Conservation (phyloP, 2,888 invertebrate species). For the Orthosia gothica region DNA sequence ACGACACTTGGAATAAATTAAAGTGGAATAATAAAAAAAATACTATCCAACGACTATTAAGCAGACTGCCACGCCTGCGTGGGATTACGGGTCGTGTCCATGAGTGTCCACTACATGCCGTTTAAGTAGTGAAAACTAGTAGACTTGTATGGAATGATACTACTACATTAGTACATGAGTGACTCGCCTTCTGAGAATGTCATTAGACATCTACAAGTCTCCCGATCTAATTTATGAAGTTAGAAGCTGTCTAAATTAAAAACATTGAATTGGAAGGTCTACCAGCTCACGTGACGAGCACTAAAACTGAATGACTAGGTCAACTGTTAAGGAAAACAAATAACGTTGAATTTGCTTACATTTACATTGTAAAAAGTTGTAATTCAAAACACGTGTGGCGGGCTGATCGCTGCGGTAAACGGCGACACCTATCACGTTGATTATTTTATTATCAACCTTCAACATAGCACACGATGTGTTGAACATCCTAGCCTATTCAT, state of each 20-base stretch:
- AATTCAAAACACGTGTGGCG: constrained; percentile 54
- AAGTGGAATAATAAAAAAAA: constrained; percentile 39
- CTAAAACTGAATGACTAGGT: constrained; percentile 21
- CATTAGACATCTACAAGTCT: constrained; percentile 28
- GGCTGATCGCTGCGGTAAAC: constrained; percentile 53
- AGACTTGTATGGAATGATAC: constrained; percentile 55
- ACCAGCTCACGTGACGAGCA: background rate
- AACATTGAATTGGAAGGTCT: constrained; percentile 20
- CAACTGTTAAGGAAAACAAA: constrained; percentile 29
- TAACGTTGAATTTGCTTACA: constrained; percentile 14
- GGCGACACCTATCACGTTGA: constrained; percentile 46
- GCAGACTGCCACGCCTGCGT: constrained; percentile 60
- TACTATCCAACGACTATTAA: constrained; percentile 31
- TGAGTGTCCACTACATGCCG: constrained; percentile 58
- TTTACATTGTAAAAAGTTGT: constrained; percentile 43
- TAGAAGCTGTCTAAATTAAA: constrained; percentile 3
- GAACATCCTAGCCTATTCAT: constrained; percentile 8
- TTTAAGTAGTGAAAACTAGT: constrained; percentile 60
- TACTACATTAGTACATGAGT: constrained; percentile 39
- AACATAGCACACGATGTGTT: constrained; percentile 14
- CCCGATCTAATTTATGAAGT: constrained; percentile 39
- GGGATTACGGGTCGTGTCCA: constrained; percentile 65
- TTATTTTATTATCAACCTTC: constrained; percentile 42
- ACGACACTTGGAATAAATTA: constrained; percentile 41
- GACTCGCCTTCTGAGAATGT: constrained; percentile 39